Evolutionary conservation across 2,888 invertebrate species (phyloP), one percentile per base, ranked within the genome.

Genomic region (Cheilosia scutellata): DNA sequence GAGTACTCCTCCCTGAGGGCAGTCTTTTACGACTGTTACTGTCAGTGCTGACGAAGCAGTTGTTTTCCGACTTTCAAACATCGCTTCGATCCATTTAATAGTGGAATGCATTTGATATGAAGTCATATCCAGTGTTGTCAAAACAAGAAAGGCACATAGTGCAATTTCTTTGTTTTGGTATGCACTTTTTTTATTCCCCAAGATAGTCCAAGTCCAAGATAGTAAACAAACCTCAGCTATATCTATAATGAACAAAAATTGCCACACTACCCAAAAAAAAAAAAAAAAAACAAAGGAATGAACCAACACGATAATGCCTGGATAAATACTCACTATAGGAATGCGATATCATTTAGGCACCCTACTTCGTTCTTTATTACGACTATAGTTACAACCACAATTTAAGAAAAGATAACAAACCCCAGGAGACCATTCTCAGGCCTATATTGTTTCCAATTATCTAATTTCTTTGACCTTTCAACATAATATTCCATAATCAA

Each of bases 401-500:
- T 37, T 20, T 16, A 5, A 55, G 4, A 31, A 16, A 27, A 25
- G 5, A 31, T 27, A 63, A 63, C 20, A 31, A 31, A 6, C 44
- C 47, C 4, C 60, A 62, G 27, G 60, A 62, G 29, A 16, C 60
- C 16, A 13, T 29, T 44, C 25, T 47, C 27, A n/a, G 60, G 25
- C 29, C 29, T 44, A 11, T 33, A 63, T 13, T 49, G 33, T 5
- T 20, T 11, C 13, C 40, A 3, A 58, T 58, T 58, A 58, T 58
- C 58, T 40, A 40, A 40, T 27, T 6, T 57, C 5, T 11, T 44
- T 31, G 62, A 49, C 63, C 33, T 49, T 49, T 49, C 33, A 25
- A 49, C 16, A 25, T 49, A 49, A 63, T 20, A 25, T 47, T 33
- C 49, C 20, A 33, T 31, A 63, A 63, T 49, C 63, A 63, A 49